Percentiles rank a stretch among this genome's conserved stretches.
phyloP scores from a whole-genome alignment of 2,888 invertebrate genomes.

The Heliconius charithonia region DNA sequence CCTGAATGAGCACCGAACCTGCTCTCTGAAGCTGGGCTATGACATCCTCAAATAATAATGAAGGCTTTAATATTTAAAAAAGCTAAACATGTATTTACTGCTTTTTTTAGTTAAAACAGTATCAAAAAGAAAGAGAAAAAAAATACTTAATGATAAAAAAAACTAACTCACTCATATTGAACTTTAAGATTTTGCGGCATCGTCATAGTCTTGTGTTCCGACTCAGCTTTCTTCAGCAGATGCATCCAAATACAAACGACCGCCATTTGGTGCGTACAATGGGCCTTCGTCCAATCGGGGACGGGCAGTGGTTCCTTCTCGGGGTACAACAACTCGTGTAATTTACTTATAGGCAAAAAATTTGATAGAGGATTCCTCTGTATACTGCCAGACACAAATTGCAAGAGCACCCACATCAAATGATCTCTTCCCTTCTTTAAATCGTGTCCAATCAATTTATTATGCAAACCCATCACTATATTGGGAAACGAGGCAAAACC shows the following conservation, averaged over 20 bases:
- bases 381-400: conserved; percentile 98
- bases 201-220: conserved; percentile 91
- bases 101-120: no score
- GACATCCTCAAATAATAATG: no score
- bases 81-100: no score
- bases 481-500: conserved; percentile 97
- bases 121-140: no score
- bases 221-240: conserved; percentile 95
- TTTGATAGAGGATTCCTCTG: conserved; percentile 95
- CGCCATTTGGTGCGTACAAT: conserved; percentile 95
- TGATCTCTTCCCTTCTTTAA: conserved; percentile 96
- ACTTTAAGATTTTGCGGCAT: conserved; percentile 92
- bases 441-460: conserved; percentile 91
- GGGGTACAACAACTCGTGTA: conserved; percentile 96
- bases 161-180: conserved; percentile 89
- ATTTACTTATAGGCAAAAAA: conserved; percentile 93
- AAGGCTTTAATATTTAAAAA: no score
- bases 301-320: conserved; percentile 95
- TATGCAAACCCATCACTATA: conserved; percentile 94
- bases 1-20: no score
- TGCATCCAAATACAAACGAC: conserved; percentile 99
- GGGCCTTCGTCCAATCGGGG: conserved; percentile 93
- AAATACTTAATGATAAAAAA: neutral
- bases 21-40: no score
- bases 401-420: conserved; percentile 99